A percentile compares a stretch with the other conserved stretches of the same genome.
Evolutionary conservation across 2,797 vertebrate genomes (phyloP).

Genomic region (Parauchenoglanis punctatus): DNA sequence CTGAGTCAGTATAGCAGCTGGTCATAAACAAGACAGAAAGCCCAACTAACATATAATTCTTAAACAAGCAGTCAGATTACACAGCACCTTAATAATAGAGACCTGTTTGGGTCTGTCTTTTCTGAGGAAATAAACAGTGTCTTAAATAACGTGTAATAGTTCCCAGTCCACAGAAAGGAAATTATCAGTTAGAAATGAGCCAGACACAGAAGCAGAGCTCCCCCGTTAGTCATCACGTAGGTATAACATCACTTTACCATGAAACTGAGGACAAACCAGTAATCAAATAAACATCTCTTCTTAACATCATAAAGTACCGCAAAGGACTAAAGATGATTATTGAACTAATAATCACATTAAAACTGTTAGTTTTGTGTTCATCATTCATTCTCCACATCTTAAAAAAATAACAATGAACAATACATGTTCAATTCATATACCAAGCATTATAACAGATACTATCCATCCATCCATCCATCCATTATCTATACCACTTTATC

Average conservation of each 20-base stretch:
- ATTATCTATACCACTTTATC: too few relatives aligned
- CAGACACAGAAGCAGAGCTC: conserved; percentile 11
- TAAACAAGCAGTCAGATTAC: background rate
- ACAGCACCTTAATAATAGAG: conserved; percentile 2
- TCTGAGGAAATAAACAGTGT: background rate
- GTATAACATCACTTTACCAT: background rate
- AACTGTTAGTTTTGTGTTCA: background rate
- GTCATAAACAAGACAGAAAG: background rate
- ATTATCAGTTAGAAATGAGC: conserved; percentile 17
- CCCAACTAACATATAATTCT: background rate
- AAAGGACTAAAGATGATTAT: background rate
- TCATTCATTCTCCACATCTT: background rate
- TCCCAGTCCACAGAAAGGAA: background rate
- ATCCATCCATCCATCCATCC: too few relatives aligned
- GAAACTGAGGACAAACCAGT: background rate
- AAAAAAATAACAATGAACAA: background rate
- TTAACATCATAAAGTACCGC: background rate
- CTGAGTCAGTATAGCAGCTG: background rate
- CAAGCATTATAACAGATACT: background rate
- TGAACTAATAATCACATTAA: background rate
- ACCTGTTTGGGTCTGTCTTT: background rate
- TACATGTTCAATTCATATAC: background rate
- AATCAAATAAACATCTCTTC: background rate
- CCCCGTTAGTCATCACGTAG: background rate
- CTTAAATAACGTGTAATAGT: background rate